Conservation (phyloP, 2,113 vertebrate species). For the Rhinoderma darwinii region DNA sequence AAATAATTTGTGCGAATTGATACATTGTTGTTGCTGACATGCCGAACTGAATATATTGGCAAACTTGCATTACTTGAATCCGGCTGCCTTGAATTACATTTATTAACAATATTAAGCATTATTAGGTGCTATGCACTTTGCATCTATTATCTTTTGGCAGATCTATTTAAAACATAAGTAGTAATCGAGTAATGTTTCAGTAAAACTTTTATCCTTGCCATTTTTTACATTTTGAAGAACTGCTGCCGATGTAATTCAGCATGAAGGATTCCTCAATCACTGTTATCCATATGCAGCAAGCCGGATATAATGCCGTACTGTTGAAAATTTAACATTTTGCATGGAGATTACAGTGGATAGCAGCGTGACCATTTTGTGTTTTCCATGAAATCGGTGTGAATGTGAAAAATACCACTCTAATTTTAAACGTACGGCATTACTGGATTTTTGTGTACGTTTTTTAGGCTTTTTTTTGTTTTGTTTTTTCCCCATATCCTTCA, state of each 20-base stretch:
- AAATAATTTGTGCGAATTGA: no score
- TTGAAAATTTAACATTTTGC: slow-evolving; percentile 58
- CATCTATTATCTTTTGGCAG: neutral
- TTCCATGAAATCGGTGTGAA: slow-evolving; percentile 56
- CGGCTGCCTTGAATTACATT: neutral
- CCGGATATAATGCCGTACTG: slow-evolving; percentile 56
- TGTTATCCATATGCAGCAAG: slow-evolving; percentile 59
- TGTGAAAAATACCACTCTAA: slow-evolving; percentile 55
- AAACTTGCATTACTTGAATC: neutral
- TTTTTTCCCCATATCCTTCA: neutral
- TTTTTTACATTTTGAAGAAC: slow-evolving; percentile 55
- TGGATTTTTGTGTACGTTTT: neutral
- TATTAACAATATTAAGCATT: neutral
- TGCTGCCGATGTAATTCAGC: slow-evolving; percentile 49
- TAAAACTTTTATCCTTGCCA: slow-evolving; percentile 4
- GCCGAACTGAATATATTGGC: no score
- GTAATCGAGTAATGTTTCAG: neutral
- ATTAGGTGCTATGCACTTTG: neutral
- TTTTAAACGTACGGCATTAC: slow-evolving; percentile 43
- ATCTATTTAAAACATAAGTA: neutral
- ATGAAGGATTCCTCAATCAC: slow-evolving; percentile 56
- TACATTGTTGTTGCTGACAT: no score
- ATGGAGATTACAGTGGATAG: slow-evolving; percentile 58
- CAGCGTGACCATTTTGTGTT: slow-evolving; percentile 45
- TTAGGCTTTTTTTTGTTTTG: neutral